phyloP scores from a whole-genome alignment of 2,113 vertebrate species.

The Bostrychus sinensis region DNA sequence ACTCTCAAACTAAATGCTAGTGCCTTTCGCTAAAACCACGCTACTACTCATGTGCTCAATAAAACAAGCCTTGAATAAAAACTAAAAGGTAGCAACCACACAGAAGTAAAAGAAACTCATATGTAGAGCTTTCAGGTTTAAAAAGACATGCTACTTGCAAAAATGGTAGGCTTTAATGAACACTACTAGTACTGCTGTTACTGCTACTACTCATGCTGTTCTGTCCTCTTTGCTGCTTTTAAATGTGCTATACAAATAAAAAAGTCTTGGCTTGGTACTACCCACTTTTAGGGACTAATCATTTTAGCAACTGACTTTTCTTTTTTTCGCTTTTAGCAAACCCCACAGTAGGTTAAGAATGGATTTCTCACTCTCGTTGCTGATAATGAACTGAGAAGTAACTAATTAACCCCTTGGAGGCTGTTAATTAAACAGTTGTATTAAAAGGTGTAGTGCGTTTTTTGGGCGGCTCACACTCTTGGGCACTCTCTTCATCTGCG shows the following conservation, averaged over 20 bases:
- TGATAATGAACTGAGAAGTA: not conserved
- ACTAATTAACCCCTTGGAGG: not conserved
- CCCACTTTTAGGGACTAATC: not conserved
- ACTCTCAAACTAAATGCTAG: not conserved
- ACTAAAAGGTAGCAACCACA: not conserved
- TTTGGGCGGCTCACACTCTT: no score
- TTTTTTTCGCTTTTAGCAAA: not conserved
- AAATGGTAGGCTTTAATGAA: no score
- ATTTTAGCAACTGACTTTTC: constrained; percentile 8
- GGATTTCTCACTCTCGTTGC: not conserved
- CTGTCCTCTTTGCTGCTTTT: no score
- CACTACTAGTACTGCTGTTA: no score
- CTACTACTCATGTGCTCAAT: not conserved
- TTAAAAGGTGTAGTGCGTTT: no score
- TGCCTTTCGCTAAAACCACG: not conserved
- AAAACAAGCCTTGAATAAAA: not conserved
- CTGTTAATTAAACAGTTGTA: no score
- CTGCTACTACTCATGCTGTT: no score
- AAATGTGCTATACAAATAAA: no score
- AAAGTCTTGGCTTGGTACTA: not conserved
- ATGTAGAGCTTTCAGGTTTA: not conserved
- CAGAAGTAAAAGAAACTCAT: not conserved
- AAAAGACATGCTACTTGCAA: no score
- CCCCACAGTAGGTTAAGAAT: not conserved
- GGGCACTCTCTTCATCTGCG: not conserved